phyloP scores from a whole-genome alignment of 1,140 invertebrate species.

The Heliconius hermathena region DNA sequence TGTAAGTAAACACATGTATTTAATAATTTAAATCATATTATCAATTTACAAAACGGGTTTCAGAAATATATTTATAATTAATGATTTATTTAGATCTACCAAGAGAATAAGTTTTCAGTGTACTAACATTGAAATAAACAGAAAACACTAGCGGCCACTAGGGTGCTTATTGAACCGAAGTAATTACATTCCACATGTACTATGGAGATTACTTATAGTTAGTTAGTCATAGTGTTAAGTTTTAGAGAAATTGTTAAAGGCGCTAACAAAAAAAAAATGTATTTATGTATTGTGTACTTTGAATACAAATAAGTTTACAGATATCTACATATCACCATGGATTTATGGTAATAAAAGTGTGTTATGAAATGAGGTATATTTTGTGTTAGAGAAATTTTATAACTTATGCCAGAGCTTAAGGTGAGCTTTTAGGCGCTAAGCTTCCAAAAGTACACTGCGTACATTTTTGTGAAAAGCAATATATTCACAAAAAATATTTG shows the following conservation, averaged over 20 bases:
- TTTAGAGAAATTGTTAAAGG: background rate
- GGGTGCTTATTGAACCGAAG: background rate
- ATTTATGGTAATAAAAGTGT: background rate
- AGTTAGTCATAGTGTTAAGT: background rate
- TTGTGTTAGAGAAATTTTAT: background rate
- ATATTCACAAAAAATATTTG: background rate
- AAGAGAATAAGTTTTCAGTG: background rate
- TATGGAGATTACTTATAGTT: background rate
- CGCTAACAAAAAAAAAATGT: background rate
- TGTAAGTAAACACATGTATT: background rate
- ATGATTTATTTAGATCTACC: background rate
- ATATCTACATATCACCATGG: background rate
- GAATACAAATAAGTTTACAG: background rate
- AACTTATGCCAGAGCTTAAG: background rate
- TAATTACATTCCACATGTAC: background rate
- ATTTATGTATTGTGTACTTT: background rate
- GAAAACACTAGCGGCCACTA: background rate
- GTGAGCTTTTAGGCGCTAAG: background rate
- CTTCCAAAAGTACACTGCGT: background rate
- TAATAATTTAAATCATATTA: background rate
- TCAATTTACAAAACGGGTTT: background rate
- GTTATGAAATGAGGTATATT: background rate
- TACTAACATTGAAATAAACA: background rate
- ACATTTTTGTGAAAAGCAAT: background rate
- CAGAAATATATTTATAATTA: background rate